These are phyloP conservation scores for Apolygus lucorum DNA, from an alignment of 1,140 invertebrate genomes.

Conservation along the genomic window DNA sequence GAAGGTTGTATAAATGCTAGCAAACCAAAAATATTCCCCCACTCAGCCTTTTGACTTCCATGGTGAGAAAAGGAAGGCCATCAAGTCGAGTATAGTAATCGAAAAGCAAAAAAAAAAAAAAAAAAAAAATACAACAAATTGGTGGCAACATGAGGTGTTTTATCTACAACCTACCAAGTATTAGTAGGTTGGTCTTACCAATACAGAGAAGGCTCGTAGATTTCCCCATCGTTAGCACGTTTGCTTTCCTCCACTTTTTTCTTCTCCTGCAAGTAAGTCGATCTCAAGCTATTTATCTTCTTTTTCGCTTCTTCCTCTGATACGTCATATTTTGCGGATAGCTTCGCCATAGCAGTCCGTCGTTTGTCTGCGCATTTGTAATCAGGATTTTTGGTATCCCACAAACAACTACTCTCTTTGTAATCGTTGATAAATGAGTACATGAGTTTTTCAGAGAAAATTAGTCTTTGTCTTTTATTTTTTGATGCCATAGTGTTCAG, in stretches of 20 bases:
- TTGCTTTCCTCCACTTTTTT: slow-evolving; percentile 9
- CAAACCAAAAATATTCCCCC: no score
- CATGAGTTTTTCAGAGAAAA: slow-evolving; percentile 3
- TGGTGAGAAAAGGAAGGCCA: no score
- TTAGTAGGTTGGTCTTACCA: no score
- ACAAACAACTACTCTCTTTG: not conserved
- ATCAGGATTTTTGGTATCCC: not conserved
- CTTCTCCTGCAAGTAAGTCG: slow-evolving; percentile 9
- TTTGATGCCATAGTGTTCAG: not conserved
- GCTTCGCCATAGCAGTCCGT: not conserved
- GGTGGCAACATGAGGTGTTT: no score
- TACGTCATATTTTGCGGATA: not conserved
- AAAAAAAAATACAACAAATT: no score
- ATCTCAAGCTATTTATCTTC: slow-evolving; percentile 1
- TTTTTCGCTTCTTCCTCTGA: not conserved
- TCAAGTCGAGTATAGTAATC: no score
- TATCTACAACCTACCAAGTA: no score
- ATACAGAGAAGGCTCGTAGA: not conserved
- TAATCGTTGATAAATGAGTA: slow-evolving; percentile 8
- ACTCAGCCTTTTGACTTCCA: no score
- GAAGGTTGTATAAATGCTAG: no score
- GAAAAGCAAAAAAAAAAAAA: no score
- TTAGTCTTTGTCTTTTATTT: not conserved
- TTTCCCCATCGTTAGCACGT: not conserved
- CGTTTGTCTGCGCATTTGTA: not conserved